These are phyloP conservation scores for Battus philenor DNA, from an alignment of 1,140 invertebrate species.

Conservation along the genomic window DNA sequence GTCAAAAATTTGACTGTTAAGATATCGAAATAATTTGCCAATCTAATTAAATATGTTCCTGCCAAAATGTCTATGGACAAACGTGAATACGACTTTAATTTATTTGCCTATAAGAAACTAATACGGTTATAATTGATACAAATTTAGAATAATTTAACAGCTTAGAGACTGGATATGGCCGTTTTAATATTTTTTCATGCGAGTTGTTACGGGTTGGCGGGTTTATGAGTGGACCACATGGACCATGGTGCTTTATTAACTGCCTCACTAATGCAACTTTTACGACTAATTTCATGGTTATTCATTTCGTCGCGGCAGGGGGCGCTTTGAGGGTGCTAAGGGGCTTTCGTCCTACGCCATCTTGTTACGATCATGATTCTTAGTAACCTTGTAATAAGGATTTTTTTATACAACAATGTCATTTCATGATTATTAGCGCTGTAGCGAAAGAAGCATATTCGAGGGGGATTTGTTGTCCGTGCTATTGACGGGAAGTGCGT, in stretches of 20 bases:
- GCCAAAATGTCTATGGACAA: too few relatives aligned
- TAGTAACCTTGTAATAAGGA: slow-evolving; percentile 11
- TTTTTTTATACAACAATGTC: slow-evolving; percentile 1
- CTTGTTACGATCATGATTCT: slow-evolving; percentile 31
- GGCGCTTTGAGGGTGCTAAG: slow-evolving; percentile 43
- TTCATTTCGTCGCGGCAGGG: slow-evolving; percentile 52
- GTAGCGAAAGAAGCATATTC: slow-evolving; percentile 2
- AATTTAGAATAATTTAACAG: slow-evolving; percentile 46
- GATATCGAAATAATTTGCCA: too few relatives aligned
- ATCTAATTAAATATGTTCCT: too few relatives aligned
- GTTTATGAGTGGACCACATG: slow-evolving; percentile 65
- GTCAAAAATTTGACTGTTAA: too few relatives aligned
- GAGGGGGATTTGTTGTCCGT: slow-evolving; percentile 8
- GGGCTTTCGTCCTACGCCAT: slow-evolving; percentile 34
- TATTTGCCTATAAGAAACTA: slow-evolving; percentile 50
- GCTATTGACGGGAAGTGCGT: slow-evolving; percentile 11
- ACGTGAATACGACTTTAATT: not conserved
- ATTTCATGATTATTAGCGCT: slow-evolving; percentile 6
- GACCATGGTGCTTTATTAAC: slow-evolving; percentile 50
- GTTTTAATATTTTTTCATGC: slow-evolving; percentile 42
- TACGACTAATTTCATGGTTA: slow-evolving; percentile 72
- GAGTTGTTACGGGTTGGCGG: slow-evolving; percentile 19
- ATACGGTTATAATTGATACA: slow-evolving; percentile 45
- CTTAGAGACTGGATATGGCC: slow-evolving; percentile 28
- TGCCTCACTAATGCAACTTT: slow-evolving; percentile 64